Evolutionary conservation across 2,888 invertebrate genomes (phyloP).

Genomic region (Helicoverpa assulta): DNA sequence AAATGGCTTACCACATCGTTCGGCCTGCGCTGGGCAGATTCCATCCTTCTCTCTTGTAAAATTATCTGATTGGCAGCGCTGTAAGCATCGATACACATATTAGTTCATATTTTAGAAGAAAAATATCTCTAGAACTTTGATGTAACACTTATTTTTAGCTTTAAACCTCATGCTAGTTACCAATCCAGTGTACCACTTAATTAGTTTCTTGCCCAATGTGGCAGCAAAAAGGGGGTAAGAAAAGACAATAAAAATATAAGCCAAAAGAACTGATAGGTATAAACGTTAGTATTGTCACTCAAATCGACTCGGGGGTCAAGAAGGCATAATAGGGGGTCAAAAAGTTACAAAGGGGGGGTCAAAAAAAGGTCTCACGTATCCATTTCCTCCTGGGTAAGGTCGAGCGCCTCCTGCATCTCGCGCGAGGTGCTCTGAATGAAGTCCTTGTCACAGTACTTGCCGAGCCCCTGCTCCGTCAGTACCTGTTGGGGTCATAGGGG

Average conservation of each 20-base stretch:
- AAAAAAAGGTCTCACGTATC: slow-evolving; percentile 90
- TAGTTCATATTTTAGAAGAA: slow-evolving; percentile 48
- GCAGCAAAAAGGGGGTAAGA: no score
- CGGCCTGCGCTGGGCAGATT: slow-evolving; percentile 67
- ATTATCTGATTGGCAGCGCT: slow-evolving; percentile 96
- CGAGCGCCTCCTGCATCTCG: slow-evolving; percentile 98
- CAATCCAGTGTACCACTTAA: no score
- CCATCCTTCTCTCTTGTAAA: slow-evolving; percentile 90
- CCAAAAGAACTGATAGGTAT: no score
- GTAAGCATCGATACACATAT: slow-evolving; percentile 65
- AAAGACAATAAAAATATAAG: no score
- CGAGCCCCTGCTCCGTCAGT: slow-evolving; percentile 96
- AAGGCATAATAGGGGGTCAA: not conserved
- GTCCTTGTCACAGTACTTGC: slow-evolving; percentile 98
- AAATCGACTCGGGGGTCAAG: no score
- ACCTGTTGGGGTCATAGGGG: slow-evolving; percentile 90
- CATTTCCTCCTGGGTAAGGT: slow-evolving; percentile 99
- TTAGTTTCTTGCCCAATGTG: no score
- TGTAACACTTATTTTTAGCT: no score
- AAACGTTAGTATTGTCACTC: no score
- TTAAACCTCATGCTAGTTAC: no score
- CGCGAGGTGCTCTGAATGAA: slow-evolving; percentile 97
- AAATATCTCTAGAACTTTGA: no score
- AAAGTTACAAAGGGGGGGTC: not conserved
- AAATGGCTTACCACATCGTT: slow-evolving; percentile 78